phyloP scores from a whole-genome alignment of 2,888 invertebrate genomes.

The Chrysina gloriosa region DNA sequence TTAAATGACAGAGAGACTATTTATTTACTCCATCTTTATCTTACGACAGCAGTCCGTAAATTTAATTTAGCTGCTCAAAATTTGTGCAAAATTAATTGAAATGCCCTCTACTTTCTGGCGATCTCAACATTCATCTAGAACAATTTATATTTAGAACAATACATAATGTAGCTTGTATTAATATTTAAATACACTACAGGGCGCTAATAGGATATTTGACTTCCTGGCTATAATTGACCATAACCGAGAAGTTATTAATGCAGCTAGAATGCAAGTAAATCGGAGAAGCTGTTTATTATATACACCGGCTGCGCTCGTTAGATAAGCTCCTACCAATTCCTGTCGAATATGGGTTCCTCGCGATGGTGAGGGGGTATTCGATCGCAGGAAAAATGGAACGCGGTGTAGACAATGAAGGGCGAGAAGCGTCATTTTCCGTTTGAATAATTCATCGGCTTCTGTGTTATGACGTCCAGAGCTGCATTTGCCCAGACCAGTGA shows the following conservation, averaged over 20 bases:
- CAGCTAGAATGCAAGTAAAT: slow-evolving; percentile 28
- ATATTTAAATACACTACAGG: not conserved
- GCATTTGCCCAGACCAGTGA: slow-evolving; percentile 32
- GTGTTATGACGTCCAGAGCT: slow-evolving; percentile 49
- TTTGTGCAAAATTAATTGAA: too few species aligned
- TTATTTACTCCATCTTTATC: too few species aligned
- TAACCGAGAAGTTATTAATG: slow-evolving; percentile 33
- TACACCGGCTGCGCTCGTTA: slow-evolving; percentile 55
- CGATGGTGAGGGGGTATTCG: slow-evolving; percentile 19
- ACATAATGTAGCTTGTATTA: not conserved
- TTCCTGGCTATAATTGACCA: slow-evolving; percentile 30
- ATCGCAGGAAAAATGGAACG: slow-evolving; percentile 55
- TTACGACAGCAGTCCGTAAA: too few species aligned
- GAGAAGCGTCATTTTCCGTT: slow-evolving; percentile 52
- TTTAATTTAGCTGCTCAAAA: too few species aligned
- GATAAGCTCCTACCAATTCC: slow-evolving; percentile 56
- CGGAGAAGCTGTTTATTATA: slow-evolving; percentile 53
- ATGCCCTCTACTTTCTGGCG: too few species aligned
- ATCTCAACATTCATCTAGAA: too few species aligned
- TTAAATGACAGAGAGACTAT: too few species aligned
- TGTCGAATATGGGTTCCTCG: slow-evolving; percentile 26
- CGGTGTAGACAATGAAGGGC: slow-evolving; percentile 50
- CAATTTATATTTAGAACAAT: not conserved
- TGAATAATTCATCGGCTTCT: slow-evolving; percentile 55
- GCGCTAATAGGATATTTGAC: slow-evolving; percentile 2